Evolutionary conservation across 2,113 vertebrate genomes (phyloP), one percentile per base, ranked within the genome.

Genomic region (Clupea harengus): DNA sequence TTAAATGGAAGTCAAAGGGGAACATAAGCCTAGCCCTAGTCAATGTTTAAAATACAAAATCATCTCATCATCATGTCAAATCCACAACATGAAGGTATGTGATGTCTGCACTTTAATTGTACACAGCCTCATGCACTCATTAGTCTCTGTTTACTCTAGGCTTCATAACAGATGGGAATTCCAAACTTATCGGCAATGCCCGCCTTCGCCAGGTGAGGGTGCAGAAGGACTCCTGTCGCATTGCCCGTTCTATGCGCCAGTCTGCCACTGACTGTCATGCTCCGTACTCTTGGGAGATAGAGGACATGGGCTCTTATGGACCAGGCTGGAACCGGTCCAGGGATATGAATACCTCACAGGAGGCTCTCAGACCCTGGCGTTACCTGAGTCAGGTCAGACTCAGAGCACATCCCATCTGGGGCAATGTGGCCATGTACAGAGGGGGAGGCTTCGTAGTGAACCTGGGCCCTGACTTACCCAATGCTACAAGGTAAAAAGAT

Each of bases 151-250:
- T 9, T 82, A 1, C 83, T 82, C 80, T 72, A 99, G 98, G 98
- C 81, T 99, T 99, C 89, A 95, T 99, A 91, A 99, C 97, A 39
- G 97, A 99, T 85, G 98, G 97, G 89, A 99, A 99, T 87, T 96
- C 97, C 85, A 98, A 97, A 91, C 92, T 98, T 87, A 95, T 99
- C 81, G 97, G 97, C 10, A 96, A 95, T 8, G 96, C 96, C 81
- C 96, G 96, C 86, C 92, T 99, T 85, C 97, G 97, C 45, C 97
- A 99, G 93, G 93, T 97, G 83, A 95, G 98, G 89, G 96, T 99
- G 83, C 94, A 86, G 89, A 94, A 93, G 87, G 91, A 92, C 87
- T 95, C 95, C 22, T 99, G 97, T 83, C 89, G 75, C 0, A 45
- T 96, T 67, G 91, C 93, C 84, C 88, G 20, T 15, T 92, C 89